phyloP scores from a whole-genome alignment of 2,113 vertebrate genomes.

The Zosterops hypoxanthus region DNA sequence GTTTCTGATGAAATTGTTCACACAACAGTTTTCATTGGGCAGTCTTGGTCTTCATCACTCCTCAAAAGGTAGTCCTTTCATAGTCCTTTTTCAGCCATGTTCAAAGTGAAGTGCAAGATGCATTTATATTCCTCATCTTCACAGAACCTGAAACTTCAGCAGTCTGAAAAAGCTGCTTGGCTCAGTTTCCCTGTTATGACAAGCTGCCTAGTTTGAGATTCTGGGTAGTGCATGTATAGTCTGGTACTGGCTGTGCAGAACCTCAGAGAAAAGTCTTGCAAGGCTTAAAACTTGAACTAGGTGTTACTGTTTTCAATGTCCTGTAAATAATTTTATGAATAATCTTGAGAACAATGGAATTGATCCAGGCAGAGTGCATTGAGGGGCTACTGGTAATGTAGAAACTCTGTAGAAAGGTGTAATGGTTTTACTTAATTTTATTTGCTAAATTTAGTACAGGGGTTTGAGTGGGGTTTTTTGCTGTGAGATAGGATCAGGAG shows the following conservation, averaged over 20 bases:
- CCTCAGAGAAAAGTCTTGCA: not conserved
- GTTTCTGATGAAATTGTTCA: not conserved
- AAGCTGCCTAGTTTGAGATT: not conserved
- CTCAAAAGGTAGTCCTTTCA: not conserved
- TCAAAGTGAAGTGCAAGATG: not conserved
- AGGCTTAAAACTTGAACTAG: not conserved
- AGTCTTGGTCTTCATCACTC: not conserved
- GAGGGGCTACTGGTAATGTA: not conserved
- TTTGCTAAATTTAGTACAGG: not conserved
- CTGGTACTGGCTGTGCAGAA: not conserved
- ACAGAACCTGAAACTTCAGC: not conserved
- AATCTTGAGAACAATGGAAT: not conserved
- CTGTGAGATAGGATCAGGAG: not conserved
- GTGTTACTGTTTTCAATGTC: not conserved
- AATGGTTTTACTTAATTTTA: not conserved
- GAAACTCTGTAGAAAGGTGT: not conserved
- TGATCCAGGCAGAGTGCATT: not conserved
- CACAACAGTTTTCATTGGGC: not conserved
- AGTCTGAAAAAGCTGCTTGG: not conserved
- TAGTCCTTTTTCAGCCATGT: not conserved
- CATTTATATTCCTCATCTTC: not conserved
- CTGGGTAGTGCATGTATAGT: rapidly evolving
- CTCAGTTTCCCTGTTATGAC: not conserved
- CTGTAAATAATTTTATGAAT: not conserved
- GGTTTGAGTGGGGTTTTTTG: not conserved